phyloP scores from a whole-genome alignment of 2,113 vertebrate genomes.

The Peromyscus polionotus region DNA sequence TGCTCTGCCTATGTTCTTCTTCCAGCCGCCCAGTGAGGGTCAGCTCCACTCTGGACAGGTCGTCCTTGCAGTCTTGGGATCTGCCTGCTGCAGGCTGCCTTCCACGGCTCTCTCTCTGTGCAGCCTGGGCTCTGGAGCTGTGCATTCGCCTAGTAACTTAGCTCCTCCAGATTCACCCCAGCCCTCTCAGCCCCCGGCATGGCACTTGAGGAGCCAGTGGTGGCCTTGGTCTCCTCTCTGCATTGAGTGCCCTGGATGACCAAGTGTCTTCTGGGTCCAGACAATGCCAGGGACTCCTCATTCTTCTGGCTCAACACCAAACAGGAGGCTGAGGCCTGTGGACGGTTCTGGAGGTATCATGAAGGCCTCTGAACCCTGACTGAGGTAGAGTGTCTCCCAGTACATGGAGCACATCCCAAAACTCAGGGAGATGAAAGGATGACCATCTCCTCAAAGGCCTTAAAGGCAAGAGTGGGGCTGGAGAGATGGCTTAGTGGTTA shows the following conservation, averaged over 20 bases:
- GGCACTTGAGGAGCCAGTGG: background rate
- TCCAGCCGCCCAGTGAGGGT: background rate
- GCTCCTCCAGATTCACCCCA: accelerated
- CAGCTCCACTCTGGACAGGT: background rate
- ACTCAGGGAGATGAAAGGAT: too few species aligned
- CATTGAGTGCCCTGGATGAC: accelerated
- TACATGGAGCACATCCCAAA: background rate
- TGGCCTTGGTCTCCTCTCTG: accelerated
- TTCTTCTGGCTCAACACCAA: background rate
- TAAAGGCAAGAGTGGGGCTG: background rate
- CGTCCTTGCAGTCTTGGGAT: background rate
- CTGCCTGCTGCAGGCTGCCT: background rate
- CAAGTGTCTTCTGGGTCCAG: background rate
- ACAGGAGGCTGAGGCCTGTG: background rate
- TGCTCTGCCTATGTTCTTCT: background rate
- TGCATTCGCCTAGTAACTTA: too few species aligned
- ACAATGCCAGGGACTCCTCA: background rate
- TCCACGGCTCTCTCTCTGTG: background rate
- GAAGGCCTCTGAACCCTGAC: background rate
- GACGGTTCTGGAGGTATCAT: background rate
- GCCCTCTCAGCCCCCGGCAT: accelerated
- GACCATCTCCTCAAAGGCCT: too few species aligned
- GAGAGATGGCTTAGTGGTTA: background rate
- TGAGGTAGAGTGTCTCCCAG: background rate
- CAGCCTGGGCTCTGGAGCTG: background rate